Base-by-base conservation (phyloP, 2,113 vertebrate species). In the Trochalopteron elliotii region DNA sequence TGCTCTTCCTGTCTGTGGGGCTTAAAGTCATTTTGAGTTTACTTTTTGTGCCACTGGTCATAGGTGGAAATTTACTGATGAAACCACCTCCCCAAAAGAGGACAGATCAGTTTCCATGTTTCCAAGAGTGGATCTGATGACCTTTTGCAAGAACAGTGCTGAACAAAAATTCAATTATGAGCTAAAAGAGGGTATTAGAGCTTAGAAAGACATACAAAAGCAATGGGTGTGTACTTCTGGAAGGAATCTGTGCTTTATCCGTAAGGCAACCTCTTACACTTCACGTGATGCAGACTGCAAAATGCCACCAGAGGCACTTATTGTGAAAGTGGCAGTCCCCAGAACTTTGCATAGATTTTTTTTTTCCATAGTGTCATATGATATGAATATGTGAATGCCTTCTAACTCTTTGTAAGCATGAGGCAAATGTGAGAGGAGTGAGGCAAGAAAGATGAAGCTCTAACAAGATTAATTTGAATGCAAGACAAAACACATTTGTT, bases 401-500 rank as follows among this genome's bases (percentile, higher is more conserved):
- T 55, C 68, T 55, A 53, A 52, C 21, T 89, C 80, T 81, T 80
- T 64, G 60, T 78, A 45, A 87, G 87, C 47, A 44, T 44, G 39
- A 89, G 49, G 39, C 83, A 81, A 95, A 52, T 10, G 3, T 84
- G 83, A 84, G 45, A 78, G 65, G 50, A 84, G 59, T 8, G 13
- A 89, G 56, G n/a, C 74, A 79, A 87, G 77, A 90, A 75, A 40
- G 64, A 42, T 65, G 33, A 92, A 85, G 68, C 37, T 70, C 89
- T 63, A 84, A 82, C 45, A 74, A 82, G 82, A 79, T 94, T 92
- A 83, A 91, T 94, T 79, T 93, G 71, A 84, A 93, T 94, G 92
- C 64, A 92, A 90, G 93, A 94, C 90, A 95, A 96, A 96, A 95
- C 76, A 31, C 77, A 94, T 84, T 91, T 92, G 68, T 87, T 86